Conservation (phyloP, 2,113 vertebrate species). For the Oncorhynchus nerka region DNA sequence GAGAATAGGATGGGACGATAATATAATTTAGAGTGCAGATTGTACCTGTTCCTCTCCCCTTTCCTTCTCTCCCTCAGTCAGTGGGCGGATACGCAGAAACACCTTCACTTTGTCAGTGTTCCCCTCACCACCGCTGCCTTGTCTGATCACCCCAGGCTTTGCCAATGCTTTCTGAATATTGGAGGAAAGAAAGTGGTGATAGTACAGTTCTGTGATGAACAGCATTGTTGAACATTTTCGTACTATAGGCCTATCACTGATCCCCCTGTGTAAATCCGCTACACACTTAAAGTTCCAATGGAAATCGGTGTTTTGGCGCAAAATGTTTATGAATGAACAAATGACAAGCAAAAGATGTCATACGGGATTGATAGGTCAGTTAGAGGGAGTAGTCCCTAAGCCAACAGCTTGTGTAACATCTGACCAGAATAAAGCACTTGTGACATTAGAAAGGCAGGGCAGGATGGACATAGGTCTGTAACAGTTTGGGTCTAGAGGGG, state of each 20-base stretch:
- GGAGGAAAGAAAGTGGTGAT: not conserved
- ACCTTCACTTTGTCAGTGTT: slow-evolving; percentile 81
- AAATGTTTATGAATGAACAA: too few relatives aligned
- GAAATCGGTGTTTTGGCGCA: not conserved
- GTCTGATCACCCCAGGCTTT: slow-evolving; percentile 37
- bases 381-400: not conserved
- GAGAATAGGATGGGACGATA: not conserved
- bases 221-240: not conserved
- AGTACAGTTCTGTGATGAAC: not conserved
- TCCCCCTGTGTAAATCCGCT: too few relatives aligned
- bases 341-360: too few relatives aligned
- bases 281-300: too few relatives aligned
- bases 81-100: slow-evolving; percentile 87
- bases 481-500: too few relatives aligned
- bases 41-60: slow-evolving; percentile 88
- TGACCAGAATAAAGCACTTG: not conserved
- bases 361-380: too few relatives aligned
- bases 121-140: slow-evolving; percentile 52
- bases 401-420: not conserved
- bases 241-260: not conserved
- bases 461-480: too few relatives aligned
- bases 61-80: slow-evolving; percentile 78
- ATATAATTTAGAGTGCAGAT: not conserved
- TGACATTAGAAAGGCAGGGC: too few relatives aligned
- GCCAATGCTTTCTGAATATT: slow-evolving; percentile 39